These are phyloP conservation scores for Rapana venosa DNA, from an alignment of 2,888 invertebrate genomes.

Conservation along the genomic window DNA sequence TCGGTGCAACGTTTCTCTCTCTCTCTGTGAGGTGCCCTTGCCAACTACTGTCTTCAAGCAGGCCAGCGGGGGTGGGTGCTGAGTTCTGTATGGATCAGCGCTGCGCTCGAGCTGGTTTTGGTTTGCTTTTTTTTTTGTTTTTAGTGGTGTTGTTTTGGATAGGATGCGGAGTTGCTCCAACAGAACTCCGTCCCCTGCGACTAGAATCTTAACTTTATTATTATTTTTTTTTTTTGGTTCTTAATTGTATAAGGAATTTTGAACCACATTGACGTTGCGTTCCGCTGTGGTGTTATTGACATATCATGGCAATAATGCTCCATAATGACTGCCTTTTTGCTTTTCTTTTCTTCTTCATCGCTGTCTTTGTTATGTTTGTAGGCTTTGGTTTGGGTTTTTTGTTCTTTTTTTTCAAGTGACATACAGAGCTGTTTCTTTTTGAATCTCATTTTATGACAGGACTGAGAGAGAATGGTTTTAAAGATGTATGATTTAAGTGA, in stretches of 20 bases:
- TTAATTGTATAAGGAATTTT: background rate
- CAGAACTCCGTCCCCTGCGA: background rate
- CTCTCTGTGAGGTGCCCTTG: background rate
- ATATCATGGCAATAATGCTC: conserved; percentile 34
- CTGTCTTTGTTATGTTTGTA: background rate
- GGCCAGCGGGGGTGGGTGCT: background rate
- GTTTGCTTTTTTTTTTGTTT: background rate
- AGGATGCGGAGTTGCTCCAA: background rate
- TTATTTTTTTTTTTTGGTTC: background rate
- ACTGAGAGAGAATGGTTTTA: background rate
- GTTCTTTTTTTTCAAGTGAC: background rate
- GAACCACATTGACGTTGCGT: background rate
- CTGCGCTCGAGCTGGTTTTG: background rate
- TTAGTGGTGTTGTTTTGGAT: background rate
- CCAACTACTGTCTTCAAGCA: background rate
- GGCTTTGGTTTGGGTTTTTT: background rate
- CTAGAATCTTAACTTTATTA: background rate
- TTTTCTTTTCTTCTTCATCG: background rate
- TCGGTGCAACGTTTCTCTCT: background rate
- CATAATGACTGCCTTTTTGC: background rate
- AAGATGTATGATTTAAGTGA: background rate
- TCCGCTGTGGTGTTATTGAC: conserved; percentile 5
- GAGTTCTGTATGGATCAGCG: background rate
- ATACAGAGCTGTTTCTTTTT: background rate
- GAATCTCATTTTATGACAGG: background rate